These are phyloP conservation scores for Ericerus pela DNA, from an alignment of 1,140 invertebrate genomes.

Conservation along the genomic window DNA sequence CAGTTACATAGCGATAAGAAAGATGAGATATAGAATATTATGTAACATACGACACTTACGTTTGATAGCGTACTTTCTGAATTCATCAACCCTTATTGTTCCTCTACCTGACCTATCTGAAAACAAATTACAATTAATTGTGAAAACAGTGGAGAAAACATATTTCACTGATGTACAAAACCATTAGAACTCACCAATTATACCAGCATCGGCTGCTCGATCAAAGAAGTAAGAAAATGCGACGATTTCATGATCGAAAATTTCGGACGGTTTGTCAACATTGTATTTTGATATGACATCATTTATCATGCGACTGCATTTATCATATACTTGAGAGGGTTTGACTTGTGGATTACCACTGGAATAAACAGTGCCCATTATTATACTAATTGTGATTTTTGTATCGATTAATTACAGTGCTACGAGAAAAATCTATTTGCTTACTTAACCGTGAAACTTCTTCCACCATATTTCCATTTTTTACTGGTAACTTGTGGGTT, in stretches of 20 bases:
- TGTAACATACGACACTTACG: too few relatives aligned
- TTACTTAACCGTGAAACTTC: conserved; percentile 42
- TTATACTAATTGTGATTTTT: background rate
- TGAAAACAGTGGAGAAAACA: too few relatives aligned
- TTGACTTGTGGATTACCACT: conserved; percentile 9
- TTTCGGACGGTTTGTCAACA: conserved; percentile 39
- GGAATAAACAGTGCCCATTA: background rate
- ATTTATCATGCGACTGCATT: conserved; percentile 17
- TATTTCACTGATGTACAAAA: too few relatives aligned
- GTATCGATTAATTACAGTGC: conserved; percentile 2
- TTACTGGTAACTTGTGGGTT: conserved; percentile 56
- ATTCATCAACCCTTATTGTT: too few relatives aligned
- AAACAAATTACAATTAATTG: too few relatives aligned
- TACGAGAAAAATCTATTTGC: conserved; percentile 15
- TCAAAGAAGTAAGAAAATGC: conserved; percentile 93
- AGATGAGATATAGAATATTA: too few relatives aligned
- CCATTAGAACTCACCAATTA: conserved; percentile 45
- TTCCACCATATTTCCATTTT: conserved; percentile 44
- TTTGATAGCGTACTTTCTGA: too few relatives aligned
- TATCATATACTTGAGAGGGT: conserved; percentile 12
- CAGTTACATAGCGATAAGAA: too few relatives aligned
- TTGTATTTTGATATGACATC: conserved; percentile 14
- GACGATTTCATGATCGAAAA: conserved; percentile 48
- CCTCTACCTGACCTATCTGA: too few relatives aligned
- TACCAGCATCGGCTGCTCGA: conserved; percentile 61